Evolutionary conservation across 2,888 invertebrate species (phyloP).

Genomic region (Mesochorus sp.): DNA sequence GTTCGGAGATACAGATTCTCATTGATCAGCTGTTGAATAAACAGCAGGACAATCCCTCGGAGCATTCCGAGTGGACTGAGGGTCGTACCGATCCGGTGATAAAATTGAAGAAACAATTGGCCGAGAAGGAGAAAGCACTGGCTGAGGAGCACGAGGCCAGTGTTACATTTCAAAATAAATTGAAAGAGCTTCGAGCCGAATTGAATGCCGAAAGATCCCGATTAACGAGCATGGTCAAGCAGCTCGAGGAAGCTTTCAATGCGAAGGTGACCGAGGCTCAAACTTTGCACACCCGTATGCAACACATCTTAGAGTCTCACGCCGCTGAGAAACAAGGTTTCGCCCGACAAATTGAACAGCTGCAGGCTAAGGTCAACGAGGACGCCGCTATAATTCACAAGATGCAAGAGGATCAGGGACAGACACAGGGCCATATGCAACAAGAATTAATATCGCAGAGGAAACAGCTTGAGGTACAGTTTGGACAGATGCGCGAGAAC

Average conservation of each 20-base stretch:
- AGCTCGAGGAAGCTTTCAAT: slow-evolving; percentile 84
- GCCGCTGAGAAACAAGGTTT: slow-evolving; percentile 86
- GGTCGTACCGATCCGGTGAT: slow-evolving; percentile 93
- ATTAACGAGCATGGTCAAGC: slow-evolving; percentile 83
- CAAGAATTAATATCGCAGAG: slow-evolving; percentile 85
- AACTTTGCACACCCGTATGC: slow-evolving; percentile 85
- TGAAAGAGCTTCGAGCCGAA: slow-evolving; percentile 90
- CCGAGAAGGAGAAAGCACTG: slow-evolving; percentile 92
- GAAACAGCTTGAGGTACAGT: slow-evolving; percentile 87
- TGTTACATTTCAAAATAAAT: slow-evolving; percentile 89
- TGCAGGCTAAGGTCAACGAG: slow-evolving; percentile 85
- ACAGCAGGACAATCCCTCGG: slow-evolving; percentile 88
- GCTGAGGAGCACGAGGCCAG: slow-evolving; percentile 90
- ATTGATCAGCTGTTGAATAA: slow-evolving; percentile 95
- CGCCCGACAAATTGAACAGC: slow-evolving; percentile 85
- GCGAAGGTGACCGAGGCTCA: slow-evolving; percentile 85
- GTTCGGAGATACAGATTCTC: slow-evolving; percentile 93
- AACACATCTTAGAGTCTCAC: slow-evolving; percentile 84
- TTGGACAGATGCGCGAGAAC: slow-evolving; percentile 85
- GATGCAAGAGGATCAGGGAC: slow-evolving; percentile 84
- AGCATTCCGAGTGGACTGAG: slow-evolving; percentile 93
- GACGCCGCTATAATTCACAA: slow-evolving; percentile 83
- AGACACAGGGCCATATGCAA: slow-evolving; percentile 80
- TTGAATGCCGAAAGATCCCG: slow-evolving; percentile 87
- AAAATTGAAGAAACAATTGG: slow-evolving; percentile 93